Conservation (phyloP, 1,140 invertebrate species). For the Plectrocnemia conspersa region DNA sequence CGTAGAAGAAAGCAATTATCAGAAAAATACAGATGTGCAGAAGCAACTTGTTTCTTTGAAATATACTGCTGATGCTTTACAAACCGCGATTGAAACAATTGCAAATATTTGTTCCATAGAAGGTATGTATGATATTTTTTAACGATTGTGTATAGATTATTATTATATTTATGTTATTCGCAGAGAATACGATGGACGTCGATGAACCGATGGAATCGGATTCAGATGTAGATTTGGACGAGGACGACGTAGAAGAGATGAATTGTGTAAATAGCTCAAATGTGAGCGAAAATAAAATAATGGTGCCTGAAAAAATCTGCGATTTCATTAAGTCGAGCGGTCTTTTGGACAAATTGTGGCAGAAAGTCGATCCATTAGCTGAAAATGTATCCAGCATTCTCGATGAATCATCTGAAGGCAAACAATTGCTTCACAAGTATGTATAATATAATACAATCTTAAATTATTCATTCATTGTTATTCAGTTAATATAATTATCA, state of each 20-base stretch:
- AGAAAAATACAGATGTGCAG: slow-evolving; percentile 36
- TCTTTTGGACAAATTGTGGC: slow-evolving; percentile 54
- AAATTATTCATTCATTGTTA: background rate
- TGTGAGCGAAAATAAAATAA: slow-evolving; percentile 17
- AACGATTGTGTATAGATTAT: too few relatives aligned
- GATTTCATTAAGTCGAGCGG: slow-evolving; percentile 52
- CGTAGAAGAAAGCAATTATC: slow-evolving; percentile 37
- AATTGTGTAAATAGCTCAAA: slow-evolving; percentile 38
- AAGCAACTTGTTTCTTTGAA: slow-evolving; percentile 49
- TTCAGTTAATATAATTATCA: background rate
- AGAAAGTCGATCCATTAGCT: slow-evolving; percentile 48
- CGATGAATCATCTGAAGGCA: slow-evolving; percentile 47
- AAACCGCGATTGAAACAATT: slow-evolving; percentile 63
- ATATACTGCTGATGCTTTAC: slow-evolving; percentile 58
- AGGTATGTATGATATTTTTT: slow-evolving; percentile 44
- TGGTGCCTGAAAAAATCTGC: slow-evolving; percentile 43
- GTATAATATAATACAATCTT: slow-evolving; percentile 1
- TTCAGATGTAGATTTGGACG: slow-evolving; percentile 44
- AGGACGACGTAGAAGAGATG: slow-evolving; percentile 43
- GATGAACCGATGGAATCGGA: slow-evolving; percentile 48
- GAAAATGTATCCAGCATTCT: slow-evolving; percentile 52
- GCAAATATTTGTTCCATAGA: slow-evolving; percentile 66
- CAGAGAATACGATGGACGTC: slow-evolving; percentile 50
- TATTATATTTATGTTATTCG: too few relatives aligned
- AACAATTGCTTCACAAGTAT: slow-evolving; percentile 48